These are phyloP conservation scores for Heliconius charithonia DNA, from an alignment of 2,888 invertebrate species.

Conservation along the genomic window DNA sequence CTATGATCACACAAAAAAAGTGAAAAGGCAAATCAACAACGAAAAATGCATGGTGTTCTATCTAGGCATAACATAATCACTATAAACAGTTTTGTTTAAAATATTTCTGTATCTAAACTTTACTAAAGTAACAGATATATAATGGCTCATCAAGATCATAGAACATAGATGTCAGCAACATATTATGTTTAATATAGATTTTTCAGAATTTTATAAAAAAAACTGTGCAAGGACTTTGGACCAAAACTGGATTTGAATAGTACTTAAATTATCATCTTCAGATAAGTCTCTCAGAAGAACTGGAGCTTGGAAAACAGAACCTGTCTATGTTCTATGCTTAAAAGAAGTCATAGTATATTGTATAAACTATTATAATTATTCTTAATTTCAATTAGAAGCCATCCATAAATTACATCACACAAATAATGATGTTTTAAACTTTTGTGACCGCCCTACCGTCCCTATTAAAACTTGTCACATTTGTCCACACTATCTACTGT, in stretches of 20 bases:
- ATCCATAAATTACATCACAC: not conserved
- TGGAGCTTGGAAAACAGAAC: not conserved
- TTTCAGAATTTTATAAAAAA: not conserved
- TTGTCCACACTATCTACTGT: too few relatives aligned
- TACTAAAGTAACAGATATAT: not conserved
- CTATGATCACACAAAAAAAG: not conserved
- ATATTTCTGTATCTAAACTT: not conserved
- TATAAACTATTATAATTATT: conserved; percentile 18
- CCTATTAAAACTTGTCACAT: too few relatives aligned
- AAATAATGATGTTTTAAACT: not conserved
- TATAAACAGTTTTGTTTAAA: not conserved
- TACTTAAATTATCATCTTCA: not conserved
- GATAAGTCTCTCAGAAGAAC: not conserved
- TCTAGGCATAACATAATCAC: not conserved
- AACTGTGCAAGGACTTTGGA: not conserved
- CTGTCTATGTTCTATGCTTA: not conserved
- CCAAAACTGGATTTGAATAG: not conserved
- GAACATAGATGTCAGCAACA: not conserved
- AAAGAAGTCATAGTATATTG: not conserved
- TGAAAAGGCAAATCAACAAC: not conserved
- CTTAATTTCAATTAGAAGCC: conserved; percentile 19
- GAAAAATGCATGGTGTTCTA: not conserved
- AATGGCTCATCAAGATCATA: not conserved
- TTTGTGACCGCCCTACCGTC: too few relatives aligned
- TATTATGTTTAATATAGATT: not conserved